Evolutionary conservation across 1,140 invertebrate species (phyloP).

Genomic region (Oreohelix idahoensis): DNA sequence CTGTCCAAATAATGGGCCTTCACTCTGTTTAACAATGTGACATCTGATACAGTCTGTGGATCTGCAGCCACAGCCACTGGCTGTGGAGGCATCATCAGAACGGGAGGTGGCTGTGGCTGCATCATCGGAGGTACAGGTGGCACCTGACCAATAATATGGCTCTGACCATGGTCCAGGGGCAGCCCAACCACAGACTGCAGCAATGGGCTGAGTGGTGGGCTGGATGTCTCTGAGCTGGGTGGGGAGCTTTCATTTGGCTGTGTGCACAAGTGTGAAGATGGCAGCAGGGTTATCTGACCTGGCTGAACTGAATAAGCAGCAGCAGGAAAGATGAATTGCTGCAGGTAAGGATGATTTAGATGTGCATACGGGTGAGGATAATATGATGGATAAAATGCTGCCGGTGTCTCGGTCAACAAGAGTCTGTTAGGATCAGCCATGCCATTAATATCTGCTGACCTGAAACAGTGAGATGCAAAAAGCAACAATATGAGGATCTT

Average conservation of each 20-base stretch:
- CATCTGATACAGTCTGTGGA: slow-evolving; percentile 1
- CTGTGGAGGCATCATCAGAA: background rate
- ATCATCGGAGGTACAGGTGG: background rate
- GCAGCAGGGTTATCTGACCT: background rate
- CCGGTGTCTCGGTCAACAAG: background rate
- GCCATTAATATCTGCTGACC: background rate
- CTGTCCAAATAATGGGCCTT: slow-evolving; percentile 17
- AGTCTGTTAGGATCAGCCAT: background rate
- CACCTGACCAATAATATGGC: background rate
- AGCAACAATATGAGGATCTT: no score
- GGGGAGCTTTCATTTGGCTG: slow-evolving; percentile 12
- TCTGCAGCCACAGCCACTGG: background rate
- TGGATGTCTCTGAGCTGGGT: slow-evolving; percentile 54
- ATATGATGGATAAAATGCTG: background rate
- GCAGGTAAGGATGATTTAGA: background rate
- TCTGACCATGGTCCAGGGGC: background rate
- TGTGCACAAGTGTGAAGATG: slow-evolving; percentile 9
- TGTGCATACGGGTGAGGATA: background rate
- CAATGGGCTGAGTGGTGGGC: slow-evolving; percentile 55
- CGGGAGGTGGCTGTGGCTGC: no score
- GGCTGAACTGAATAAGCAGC: background rate
- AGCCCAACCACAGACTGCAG: background rate
- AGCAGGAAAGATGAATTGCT: background rate
- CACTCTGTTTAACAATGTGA: slow-evolving; percentile 16
- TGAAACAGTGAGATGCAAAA: background rate